These are phyloP conservation scores for Odontesthes bonariensis DNA, from an alignment of 2,113 vertebrate species.

Conservation along the genomic window DNA sequence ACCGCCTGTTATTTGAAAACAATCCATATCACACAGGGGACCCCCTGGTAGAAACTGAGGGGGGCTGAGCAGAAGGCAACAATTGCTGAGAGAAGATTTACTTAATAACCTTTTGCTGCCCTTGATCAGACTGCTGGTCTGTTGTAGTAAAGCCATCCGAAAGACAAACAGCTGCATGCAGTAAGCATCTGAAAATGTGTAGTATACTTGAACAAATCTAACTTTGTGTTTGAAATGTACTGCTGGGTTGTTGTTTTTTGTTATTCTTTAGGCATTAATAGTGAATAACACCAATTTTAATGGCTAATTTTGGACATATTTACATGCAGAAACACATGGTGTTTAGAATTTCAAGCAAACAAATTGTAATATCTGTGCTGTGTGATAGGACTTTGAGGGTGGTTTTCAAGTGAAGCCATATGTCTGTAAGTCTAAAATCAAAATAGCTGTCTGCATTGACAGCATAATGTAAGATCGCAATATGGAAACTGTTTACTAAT, in stretches of 20 bases:
- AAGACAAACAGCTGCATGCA: slow-evolving; percentile 18
- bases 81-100: slow-evolving; percentile 63
- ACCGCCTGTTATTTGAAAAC: slow-evolving; percentile 74
- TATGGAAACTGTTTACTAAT: slow-evolving; percentile 46
- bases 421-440: slow-evolving; percentile 28
- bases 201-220: neutral
- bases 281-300: slow-evolving; percentile 13
- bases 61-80: slow-evolving; percentile 50
- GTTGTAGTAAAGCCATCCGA: slow-evolving; percentile 33
- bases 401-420: slow-evolving; percentile 21
- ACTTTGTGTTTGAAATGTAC: neutral
- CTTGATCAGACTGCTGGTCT: slow-evolving; percentile 51
- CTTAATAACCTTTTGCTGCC: slow-evolving; percentile 70
- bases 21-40: slow-evolving; percentile 68
- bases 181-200: slow-evolving; percentile 2
- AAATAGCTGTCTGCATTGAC: slow-evolving; percentile 7
- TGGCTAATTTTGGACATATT: neutral
- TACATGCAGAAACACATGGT: slow-evolving; percentile 21
- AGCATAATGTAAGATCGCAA: neutral
- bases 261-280: neutral
- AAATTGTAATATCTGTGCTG: slow-evolving; percentile 13
- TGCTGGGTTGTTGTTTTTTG: no score
- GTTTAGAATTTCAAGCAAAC: slow-evolving; percentile 26
- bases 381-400: neutral
- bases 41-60: slow-evolving; percentile 46